Evolutionary conservation across 1,140 invertebrate species (phyloP).

Genomic region (Lepidurus apus): DNA sequence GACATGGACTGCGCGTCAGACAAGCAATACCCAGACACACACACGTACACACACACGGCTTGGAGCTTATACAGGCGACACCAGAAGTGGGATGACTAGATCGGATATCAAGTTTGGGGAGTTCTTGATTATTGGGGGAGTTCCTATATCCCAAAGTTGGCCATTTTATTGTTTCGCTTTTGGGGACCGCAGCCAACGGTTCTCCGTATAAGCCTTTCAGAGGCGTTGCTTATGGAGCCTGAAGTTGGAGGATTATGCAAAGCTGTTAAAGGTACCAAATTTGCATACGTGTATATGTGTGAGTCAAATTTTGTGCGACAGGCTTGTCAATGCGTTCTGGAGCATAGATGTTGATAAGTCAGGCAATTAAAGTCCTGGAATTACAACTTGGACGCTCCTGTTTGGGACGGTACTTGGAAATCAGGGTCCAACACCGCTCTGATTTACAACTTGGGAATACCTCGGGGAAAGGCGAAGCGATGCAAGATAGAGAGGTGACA

Average conservation of each 20-base stretch:
- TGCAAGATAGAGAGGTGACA: neutral
- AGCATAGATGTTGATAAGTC: neutral
- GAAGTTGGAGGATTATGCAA: neutral
- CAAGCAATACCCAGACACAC: neutral
- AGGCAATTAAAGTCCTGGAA: neutral
- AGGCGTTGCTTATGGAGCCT: conserved; percentile 2
- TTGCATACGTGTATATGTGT: neutral
- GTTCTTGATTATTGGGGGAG: neutral
- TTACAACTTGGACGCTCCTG: neutral
- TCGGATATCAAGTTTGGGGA: neutral
- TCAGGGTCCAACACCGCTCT: neutral
- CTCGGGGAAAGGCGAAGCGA: neutral
- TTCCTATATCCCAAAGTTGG: neutral
- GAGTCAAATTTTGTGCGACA: neutral
- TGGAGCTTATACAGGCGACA: neutral
- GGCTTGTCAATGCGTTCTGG: neutral
- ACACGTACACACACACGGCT: neutral
- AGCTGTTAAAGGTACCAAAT: neutral
- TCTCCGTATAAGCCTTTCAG: neutral
- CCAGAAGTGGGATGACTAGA: neutral
- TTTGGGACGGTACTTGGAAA: neutral
- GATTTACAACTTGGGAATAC: neutral
- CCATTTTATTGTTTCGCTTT: neutral
- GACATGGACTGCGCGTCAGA: no score
- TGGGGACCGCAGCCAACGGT: neutral